Evolutionary conservation across 2,797 vertebrate species (phyloP), one percentile per base, ranked within the genome.

Genomic region (Diplodus sargus): DNA sequence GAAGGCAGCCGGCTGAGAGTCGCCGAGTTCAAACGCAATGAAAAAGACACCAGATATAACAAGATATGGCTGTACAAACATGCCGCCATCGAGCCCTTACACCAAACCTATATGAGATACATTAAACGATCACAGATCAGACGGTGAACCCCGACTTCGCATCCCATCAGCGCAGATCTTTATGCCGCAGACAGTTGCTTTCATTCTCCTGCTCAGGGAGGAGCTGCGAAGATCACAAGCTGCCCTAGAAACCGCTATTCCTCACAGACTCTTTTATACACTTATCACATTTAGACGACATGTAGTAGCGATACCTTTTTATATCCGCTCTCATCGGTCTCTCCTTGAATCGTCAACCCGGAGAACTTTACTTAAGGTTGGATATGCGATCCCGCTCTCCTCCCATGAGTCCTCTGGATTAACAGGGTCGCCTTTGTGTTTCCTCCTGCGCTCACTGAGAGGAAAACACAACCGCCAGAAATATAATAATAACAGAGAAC

Each of bases 21-120:
- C 71, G 62, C 25, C 1, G 7, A 79, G 86, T 85, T 86, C 77
- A 85, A 67, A 80, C 57, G 15, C 43, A 74, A 74, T 30, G 52
- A 72, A 75, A 81, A 52, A 85, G 34, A 81, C 39, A 25, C 17
- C 39, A 57, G 45, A 39, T 74, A 48, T 52, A 42, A 74, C 42
- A 52, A 78, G 65, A 78, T 42, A 15, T 11, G 53, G 65, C 63
- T 58, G 18, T 12, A 34, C 49, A 85, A 81, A 78, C 74, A 78
- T 0, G 53, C 14, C 11, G 1, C 0, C 25, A 67, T 74, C 45
- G 43, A 78, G 51, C 56, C 13, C n/a, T 67, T 65, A 3, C 15
- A 4, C n/a, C 17, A 11, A 67, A 79, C 42, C 49, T 23, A 28
- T n/a, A 25, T 28, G 57, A 52, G 66, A 58, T 58, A 72, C 8